Evolutionary conservation across 1,140 invertebrate species (phyloP).

Genomic region (Neodiprion pinetum): DNA sequence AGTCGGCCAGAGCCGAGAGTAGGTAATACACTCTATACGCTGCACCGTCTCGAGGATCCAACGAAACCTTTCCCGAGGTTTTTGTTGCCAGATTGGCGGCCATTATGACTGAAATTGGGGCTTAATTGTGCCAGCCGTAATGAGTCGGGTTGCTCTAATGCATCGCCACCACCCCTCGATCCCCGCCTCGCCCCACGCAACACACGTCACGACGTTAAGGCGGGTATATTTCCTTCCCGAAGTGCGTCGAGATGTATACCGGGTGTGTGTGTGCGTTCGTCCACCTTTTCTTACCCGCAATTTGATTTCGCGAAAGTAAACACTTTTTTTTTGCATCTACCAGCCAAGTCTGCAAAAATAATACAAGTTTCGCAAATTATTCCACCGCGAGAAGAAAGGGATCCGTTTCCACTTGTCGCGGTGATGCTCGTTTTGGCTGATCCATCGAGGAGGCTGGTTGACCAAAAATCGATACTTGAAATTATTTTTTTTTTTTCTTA

Average conservation of each 20-base stretch:
- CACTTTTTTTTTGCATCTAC: too few species aligned
- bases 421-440: neutral
- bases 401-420: neutral
- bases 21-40: neutral
- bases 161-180: slow-evolving; percentile 40
- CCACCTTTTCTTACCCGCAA: neutral
- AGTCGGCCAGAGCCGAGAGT: neutral
- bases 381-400: too few species aligned
- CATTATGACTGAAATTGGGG: slow-evolving; percentile 57
- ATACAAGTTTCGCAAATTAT: too few species aligned
- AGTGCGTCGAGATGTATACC: slow-evolving; percentile 36
- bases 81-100: slow-evolving; percentile 55
- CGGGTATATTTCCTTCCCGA: slow-evolving; percentile 9
- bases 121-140: slow-evolving; percentile 59
- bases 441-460: neutral
- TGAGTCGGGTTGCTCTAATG: slow-evolving; percentile 55
- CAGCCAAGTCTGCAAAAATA: too few species aligned
- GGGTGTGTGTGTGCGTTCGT: slow-evolving; percentile 33
- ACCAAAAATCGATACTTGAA: too few species aligned
- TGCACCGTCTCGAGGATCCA: slow-evolving; percentile 15
- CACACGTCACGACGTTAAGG: slow-evolving; percentile 28
- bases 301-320: too few species aligned
- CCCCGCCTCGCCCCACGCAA: slow-evolving; percentile 29
- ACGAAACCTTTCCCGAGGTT: slow-evolving; percentile 34
- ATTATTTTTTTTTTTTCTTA: too few species aligned